phyloP scores from a whole-genome alignment of 2,888 invertebrate species.

The Eupithecia dodoneata region DNA sequence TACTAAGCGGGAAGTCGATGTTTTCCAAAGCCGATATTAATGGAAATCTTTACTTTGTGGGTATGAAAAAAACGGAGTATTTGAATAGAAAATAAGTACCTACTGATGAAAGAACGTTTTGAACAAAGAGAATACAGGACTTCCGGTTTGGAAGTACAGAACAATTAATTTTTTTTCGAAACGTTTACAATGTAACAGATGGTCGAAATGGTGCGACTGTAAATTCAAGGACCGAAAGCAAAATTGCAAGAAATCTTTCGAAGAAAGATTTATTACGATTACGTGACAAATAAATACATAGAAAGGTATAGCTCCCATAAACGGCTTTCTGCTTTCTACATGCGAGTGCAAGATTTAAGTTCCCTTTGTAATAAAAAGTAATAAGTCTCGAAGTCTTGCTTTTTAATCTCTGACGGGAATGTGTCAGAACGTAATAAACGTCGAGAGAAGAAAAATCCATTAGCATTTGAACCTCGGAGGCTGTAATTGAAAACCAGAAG shows the following conservation, averaged over 20 bases:
- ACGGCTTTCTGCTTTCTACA: background rate
- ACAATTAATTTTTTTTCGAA: background rate
- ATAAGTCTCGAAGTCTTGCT: background rate
- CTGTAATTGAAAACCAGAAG: conserved; percentile 35
- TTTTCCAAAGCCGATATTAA: conserved; percentile 49
- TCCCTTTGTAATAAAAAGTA: background rate
- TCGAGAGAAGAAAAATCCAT: conserved; percentile 22
- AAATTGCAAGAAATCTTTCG: background rate
- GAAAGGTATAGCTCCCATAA: background rate
- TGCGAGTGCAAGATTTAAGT: background rate
- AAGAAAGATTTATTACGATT: background rate
- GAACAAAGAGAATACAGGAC: background rate
- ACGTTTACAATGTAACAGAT: background rate
- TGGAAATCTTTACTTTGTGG: conserved; percentile 45
- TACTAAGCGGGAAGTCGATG: conserved; percentile 33
- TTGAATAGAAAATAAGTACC: conserved; percentile 41
- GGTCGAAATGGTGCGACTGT: background rate
- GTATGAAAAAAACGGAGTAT: conserved; percentile 22
- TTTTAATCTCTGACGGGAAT: conserved; percentile 2
- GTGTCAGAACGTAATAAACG: conserved; percentile 27
- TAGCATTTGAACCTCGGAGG: conserved; percentile 22
- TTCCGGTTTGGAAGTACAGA: background rate
- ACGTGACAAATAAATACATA: conserved; percentile 3
- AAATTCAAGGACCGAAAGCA: background rate
- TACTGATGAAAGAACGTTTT: conserved; percentile 31